Evolutionary conservation across 2,113 vertebrate genomes (phyloP), one percentile per base, ranked within the genome.

Genomic region (Notechis scutatus): DNA sequence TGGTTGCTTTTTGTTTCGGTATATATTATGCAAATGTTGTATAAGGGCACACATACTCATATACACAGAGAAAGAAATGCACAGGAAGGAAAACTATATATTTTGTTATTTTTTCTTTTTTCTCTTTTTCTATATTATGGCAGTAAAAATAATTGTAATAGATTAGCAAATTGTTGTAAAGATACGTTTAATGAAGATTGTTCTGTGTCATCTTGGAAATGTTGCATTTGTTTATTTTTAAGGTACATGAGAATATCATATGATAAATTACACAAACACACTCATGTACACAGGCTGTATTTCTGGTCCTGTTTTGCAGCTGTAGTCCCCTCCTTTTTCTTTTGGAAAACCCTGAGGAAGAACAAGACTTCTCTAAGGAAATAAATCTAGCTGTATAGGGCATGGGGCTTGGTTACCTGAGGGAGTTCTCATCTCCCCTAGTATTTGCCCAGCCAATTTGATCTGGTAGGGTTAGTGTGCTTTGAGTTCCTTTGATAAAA

Each of bases 281-380:
- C 61, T 64, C 93, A 93, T 14, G 6, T 89, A 95, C 64, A 91
- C 0, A 81, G 15, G 5, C 91, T 94, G 94, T 96, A 50, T 85
- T 59, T 93, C 93, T 94, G 94, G 59, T 95, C 92, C 93, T 95
- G 92, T 95, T 55, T 52, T 0, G 26, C 1, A 0, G 89, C 29
- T 50, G 1, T 87, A 95, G 94, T 94, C 94, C 94, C 95, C 95
- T 95, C 95, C 96, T 96, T 85, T 93, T 96, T 95, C 96, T 95
- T 92, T 97, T 57, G 0, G 93, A 95, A 95, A 23, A 94, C 96
- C 93, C 96, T 96, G 95, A 96, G 96, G 96, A 96, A 97, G 96
- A 97, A 92, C 90, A 1, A 45, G 91, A 94, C 94, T 93, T 45
- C 7, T 52, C 12, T 92, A 90, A 94, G 95, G 89, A 93, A 95